These are phyloP conservation scores for Passerina amoena DNA, from an alignment of 2,113 vertebrate species.

Conservation along the genomic window DNA sequence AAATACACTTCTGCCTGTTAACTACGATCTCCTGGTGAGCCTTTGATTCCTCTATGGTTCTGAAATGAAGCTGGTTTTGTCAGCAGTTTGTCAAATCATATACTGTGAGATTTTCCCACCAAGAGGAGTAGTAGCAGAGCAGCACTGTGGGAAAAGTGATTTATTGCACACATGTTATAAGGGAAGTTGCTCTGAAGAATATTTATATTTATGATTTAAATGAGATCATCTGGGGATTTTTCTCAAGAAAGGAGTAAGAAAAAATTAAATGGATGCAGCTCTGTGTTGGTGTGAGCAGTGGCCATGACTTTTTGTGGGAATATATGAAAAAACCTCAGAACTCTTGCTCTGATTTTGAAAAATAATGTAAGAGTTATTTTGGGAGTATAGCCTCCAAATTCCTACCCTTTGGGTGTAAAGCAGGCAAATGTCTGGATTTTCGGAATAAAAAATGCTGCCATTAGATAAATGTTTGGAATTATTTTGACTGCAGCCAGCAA, in stretches of 20 bases:
- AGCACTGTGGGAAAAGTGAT: background rate
- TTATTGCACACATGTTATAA: background rate
- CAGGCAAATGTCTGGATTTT: slow-evolving; percentile 18
- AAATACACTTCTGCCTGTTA: background rate
- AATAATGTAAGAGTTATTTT: slow-evolving; percentile 10
- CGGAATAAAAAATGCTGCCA: background rate
- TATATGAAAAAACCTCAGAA: background rate
- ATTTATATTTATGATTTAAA: slow-evolving; percentile 1
- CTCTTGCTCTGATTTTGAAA: background rate
- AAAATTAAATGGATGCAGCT: background rate
- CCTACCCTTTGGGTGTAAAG: slow-evolving; percentile 27
- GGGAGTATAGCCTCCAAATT: background rate
- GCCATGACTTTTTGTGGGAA: background rate
- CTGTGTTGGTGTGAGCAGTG: background rate
- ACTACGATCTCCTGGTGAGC: background rate
- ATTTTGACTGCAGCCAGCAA: slow-evolving; percentile 53
- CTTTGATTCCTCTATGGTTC: background rate
- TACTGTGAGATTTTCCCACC: background rate
- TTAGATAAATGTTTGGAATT: slow-evolving; percentile 58
- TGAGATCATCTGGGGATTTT: background rate
- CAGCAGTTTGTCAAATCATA: slow-evolving; percentile 1
- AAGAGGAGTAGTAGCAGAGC: background rate
- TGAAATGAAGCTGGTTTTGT: background rate
- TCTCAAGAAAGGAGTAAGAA: background rate
- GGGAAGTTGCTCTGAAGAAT: background rate